Conservation (phyloP, 2,888 invertebrate species). For the Hololepta plana region DNA sequence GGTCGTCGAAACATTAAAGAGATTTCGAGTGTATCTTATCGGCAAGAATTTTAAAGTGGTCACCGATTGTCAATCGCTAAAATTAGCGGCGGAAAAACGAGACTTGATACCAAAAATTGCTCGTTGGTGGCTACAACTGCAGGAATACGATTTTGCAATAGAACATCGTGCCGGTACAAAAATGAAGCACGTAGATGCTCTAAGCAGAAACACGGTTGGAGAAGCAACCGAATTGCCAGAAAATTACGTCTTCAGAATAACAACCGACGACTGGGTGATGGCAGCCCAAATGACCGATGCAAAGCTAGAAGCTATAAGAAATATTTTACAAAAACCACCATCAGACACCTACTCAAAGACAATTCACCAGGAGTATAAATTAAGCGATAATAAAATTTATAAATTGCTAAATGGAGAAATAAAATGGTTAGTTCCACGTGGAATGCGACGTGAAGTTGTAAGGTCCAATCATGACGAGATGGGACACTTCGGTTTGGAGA, state of each 20-base stretch:
- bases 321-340: conserved; percentile 1
- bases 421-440: conserved; percentile 9
- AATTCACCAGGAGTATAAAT: conserved; percentile 5
- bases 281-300: conserved; percentile 6
- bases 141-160: no score
- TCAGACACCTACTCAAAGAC: conserved; percentile 2
- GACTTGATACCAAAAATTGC: no score
- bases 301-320: conserved; percentile 3
- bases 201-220: no score
- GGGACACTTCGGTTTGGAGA: conserved; percentile 21
- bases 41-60: conserved; percentile 15
- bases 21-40: conserved; percentile 20
- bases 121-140: no score
- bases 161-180: no score
- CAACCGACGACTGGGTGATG: conserved; percentile 16
- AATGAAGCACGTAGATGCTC: no score
- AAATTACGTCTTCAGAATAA: conserved; percentile 18
- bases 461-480: conserved; percentile 18
- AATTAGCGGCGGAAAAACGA: conserved; percentile 1
- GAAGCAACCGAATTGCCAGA: no score
- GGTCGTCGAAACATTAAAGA: conserved; percentile 14
- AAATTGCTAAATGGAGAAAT: conserved; percentile 2
- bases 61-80: conserved; percentile 19
- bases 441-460: conserved; percentile 6
- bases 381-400: conserved; percentile 5